Evolutionary conservation across 2,113 vertebrate genomes (phyloP).

Genomic region (Xenopus borealis): DNA sequence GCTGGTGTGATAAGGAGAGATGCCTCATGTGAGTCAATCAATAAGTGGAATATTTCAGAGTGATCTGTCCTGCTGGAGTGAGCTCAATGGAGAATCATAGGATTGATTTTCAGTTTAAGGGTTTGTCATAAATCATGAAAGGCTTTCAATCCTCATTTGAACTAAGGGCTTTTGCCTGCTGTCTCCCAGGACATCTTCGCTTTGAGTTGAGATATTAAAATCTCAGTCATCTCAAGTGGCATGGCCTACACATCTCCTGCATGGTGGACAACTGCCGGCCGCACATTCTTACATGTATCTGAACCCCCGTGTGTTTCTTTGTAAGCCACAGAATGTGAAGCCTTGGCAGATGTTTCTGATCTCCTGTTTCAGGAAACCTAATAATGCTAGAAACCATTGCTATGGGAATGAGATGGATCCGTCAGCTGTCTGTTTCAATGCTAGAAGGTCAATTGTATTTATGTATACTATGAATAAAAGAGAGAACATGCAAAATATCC

Average conservation of each 20-base stretch:
- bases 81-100: slow-evolving; percentile 22
- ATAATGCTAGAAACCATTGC: no score
- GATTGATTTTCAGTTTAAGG: slow-evolving; percentile 45
- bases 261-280: background rate
- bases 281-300: accelerated
- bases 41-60: slow-evolving; percentile 40
- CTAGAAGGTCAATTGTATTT: no score
- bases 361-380: background rate
- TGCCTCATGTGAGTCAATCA: slow-evolving; percentile 27
- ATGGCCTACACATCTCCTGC: background rate
- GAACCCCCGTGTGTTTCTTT: background rate
- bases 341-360: slow-evolving; percentile 24
- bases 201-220: slow-evolving; percentile 15
- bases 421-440: no score
- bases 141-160: slow-evolving; percentile 40
- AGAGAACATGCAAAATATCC: no score
- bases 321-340: slow-evolving; percentile 5
- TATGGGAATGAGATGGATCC: no score
- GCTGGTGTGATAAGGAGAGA: slow-evolving; percentile 31
- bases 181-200: slow-evolving; percentile 2
- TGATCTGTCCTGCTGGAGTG: slow-evolving; percentile 39
- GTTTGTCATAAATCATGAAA: slow-evolving; percentile 44
- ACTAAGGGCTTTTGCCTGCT: slow-evolving; percentile 13
- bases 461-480: no score
- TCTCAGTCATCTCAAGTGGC: slow-evolving; percentile 10